Evolutionary conservation across 2,113 vertebrate genomes (phyloP).

Genomic region (Myrmecobius fasciatus): DNA sequence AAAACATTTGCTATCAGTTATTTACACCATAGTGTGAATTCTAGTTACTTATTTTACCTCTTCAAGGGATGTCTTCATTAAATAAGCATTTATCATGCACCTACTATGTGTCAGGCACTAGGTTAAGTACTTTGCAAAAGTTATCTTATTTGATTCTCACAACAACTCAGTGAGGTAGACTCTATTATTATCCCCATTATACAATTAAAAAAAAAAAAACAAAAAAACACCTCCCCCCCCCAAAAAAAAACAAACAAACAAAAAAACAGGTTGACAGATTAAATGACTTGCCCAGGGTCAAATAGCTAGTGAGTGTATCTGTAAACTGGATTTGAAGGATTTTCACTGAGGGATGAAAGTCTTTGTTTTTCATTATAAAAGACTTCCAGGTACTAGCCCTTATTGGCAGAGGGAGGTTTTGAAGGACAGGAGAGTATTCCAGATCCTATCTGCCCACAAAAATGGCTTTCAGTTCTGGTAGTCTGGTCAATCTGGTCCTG

Average conservation of each 20-base stretch:
- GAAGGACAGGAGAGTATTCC: too few species aligned
- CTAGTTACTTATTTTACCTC: neutral
- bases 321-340: neutral
- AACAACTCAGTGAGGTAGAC: neutral
- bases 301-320: neutral
- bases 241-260: too few species aligned
- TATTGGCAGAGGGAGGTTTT: neutral
- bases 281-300: neutral
- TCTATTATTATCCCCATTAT: neutral
- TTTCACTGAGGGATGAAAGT: neutral
- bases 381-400: neutral
- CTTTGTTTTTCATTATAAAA: neutral
- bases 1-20: neutral
- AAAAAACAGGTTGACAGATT: neutral
- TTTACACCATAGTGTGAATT: neutral
- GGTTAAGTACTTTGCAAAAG: neutral
- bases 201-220: too few species aligned
- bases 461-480: neutral
- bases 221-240: too few species aligned
- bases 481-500: neutral
- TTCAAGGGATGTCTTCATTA: neutral
- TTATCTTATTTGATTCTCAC: neutral
- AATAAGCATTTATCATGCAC: neutral
- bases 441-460: neutral
- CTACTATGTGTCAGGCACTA: neutral